Percentiles rank a stretch among this genome's conserved stretches.
Conservation (phyloP, 1,140 invertebrate species). For the Wasmannia auropunctata region DNA sequence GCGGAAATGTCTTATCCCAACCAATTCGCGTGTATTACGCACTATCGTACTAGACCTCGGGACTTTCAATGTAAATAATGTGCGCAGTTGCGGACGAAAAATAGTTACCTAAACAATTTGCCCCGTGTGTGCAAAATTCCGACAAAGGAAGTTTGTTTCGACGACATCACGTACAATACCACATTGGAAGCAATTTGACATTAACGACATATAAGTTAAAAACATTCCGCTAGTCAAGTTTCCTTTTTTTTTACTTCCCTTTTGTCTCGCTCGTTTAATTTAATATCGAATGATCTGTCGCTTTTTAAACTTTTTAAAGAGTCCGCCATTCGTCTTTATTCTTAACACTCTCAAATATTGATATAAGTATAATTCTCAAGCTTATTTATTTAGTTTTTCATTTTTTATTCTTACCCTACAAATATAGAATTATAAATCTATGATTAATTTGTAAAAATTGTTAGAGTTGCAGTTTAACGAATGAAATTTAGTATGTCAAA, state of each 20-base stretch:
- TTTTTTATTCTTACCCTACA: neutral
- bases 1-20: constrained; percentile 24
- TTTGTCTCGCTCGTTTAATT: neutral
- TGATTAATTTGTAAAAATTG: neutral
- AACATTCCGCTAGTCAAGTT: neutral
- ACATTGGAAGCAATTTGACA: neutral
- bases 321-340: neutral
- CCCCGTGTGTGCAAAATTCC: neutral
- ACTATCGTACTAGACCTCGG: constrained; percentile 25
- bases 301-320: neutral
- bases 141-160: neutral
- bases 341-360: neutral
- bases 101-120: constrained; percentile 26
- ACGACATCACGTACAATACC: neutral
- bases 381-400: neutral
- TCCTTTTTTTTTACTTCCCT: neutral
- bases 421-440: neutral
- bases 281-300: neutral
- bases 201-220: neutral
- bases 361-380: neutral
- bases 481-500: neutral
- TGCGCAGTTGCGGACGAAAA: neutral
- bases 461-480: neutral
- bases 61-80: constrained; percentile 42
- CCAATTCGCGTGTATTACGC: neutral